Percentiles rank a stretch among this genome's conserved stretches.
Evolutionary conservation across 2,797 vertebrate genomes (phyloP).

Genomic region (Tiaroga cobitis): DNA sequence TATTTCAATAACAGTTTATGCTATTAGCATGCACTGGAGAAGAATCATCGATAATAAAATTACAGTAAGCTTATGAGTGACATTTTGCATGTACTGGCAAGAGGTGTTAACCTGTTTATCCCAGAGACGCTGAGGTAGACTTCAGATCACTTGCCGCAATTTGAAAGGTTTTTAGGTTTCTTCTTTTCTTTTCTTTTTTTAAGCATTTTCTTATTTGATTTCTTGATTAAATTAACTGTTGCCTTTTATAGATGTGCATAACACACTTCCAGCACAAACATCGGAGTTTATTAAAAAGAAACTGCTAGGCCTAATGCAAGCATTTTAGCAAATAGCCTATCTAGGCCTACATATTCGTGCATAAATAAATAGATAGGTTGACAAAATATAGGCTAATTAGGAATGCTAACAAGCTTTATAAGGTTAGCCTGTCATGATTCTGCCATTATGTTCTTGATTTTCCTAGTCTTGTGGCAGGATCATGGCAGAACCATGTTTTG

Average conservation of each 20-base stretch:
- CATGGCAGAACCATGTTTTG: too few species aligned
- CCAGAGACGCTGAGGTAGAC: background rate
- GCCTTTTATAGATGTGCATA: background rate
- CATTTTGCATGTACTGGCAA: background rate
- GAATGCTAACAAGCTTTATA: too few species aligned
- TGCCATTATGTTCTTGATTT: too few species aligned
- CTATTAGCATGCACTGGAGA: background rate
- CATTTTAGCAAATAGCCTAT: too few species aligned
- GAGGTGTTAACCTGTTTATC: background rate
- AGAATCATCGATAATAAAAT: background rate
- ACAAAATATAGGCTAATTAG: too few species aligned
- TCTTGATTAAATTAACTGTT: background rate
- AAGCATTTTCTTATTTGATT: background rate
- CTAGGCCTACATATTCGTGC: background rate
- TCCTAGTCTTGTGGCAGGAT: too few species aligned
- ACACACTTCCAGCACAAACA: background rate
- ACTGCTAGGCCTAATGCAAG: too few species aligned
- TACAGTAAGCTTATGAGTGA: background rate
- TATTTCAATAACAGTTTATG: background rate
- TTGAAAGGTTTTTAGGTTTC: too few species aligned
- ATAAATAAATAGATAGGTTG: background rate
- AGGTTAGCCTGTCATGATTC: too few species aligned
- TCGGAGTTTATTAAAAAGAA: background rate
- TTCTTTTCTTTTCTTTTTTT: too few species aligned
- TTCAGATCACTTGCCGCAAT: background rate